Evolutionary conservation across 2,113 vertebrate genomes (phyloP).

Genomic region (Jacana jacana): DNA sequence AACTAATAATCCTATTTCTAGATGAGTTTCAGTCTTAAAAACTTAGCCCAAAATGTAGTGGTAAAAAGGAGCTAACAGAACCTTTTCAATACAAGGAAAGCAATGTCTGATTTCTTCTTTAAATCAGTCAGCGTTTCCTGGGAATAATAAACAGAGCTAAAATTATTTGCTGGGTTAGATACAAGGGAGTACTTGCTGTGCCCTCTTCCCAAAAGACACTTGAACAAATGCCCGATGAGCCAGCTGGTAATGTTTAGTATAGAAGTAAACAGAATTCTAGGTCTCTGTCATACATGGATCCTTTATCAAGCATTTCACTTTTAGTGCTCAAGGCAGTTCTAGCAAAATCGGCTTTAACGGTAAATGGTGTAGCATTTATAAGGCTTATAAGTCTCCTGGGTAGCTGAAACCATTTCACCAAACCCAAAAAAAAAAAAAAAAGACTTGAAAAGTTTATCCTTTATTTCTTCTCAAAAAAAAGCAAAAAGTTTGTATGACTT

Average conservation of each 20-base stretch:
- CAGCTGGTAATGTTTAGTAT: conserved; percentile 34
- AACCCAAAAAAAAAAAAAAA: background rate
- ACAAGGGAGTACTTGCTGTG: background rate
- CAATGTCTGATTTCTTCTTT: background rate
- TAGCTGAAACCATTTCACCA: background rate
- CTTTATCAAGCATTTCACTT: background rate
- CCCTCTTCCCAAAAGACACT: conserved; percentile 19
- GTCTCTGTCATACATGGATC: conserved; percentile 12
- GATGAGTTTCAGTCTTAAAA: background rate
- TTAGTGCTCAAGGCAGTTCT: background rate
- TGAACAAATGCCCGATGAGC: background rate
- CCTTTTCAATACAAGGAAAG: background rate
- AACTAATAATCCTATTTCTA: background rate
- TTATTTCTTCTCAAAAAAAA: background rate
- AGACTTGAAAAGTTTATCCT: background rate
- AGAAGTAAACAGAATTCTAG: conserved; percentile 50
- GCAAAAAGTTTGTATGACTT: background rate
- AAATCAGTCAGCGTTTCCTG: background rate
- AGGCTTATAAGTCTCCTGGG: background rate
- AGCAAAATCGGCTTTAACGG: background rate
- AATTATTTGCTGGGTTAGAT: conserved; percentile 3
- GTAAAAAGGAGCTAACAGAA: background rate
- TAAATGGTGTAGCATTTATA: background rate
- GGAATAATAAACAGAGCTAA: conserved; percentile 16
- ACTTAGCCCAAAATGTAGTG: background rate